Conservation (phyloP, 2,888 invertebrate species). For the Sphecodes monilicornis region DNA sequence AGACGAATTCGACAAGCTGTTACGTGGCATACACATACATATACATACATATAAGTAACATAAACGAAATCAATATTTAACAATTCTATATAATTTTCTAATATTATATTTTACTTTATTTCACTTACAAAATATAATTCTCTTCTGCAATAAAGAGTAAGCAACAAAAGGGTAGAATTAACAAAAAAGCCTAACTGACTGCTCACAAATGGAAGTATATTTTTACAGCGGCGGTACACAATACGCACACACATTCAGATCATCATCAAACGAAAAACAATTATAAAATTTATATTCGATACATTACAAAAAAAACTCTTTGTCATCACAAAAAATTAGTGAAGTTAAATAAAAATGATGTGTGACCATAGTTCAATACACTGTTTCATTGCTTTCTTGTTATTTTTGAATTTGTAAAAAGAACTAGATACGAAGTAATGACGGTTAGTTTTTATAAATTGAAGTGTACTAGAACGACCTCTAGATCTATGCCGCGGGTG, state of each 20-base stretch:
- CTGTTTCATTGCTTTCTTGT: not conserved
- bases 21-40: too few species aligned
- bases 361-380: not conserved
- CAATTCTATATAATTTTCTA: too few species aligned
- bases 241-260: not conserved
- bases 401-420: not conserved
- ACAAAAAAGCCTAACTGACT: too few species aligned
- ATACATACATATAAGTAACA: too few species aligned
- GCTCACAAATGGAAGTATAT: slow-evolving; percentile 21
- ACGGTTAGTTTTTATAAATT: not conserved
- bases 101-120: too few species aligned
- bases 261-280: not conserved
- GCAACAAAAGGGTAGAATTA: not conserved
- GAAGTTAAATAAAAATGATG: not conserved
- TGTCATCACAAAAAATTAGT: not conserved
- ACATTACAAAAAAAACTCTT: not conserved
- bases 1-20: too few species aligned
- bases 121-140: not conserved
- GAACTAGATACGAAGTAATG: not conserved
- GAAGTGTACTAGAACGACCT: slow-evolving; percentile 29
- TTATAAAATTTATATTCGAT: not conserved
- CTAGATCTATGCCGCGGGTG: slow-evolving; percentile 24
- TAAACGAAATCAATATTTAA: too few species aligned
- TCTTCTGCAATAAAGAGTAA: not conserved
- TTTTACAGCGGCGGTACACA: slow-evolving; percentile 21